These are phyloP conservation scores for Chaetorhynchus papuensis DNA, from an alignment of 2,113 vertebrate genomes.

Conservation along the genomic window DNA sequence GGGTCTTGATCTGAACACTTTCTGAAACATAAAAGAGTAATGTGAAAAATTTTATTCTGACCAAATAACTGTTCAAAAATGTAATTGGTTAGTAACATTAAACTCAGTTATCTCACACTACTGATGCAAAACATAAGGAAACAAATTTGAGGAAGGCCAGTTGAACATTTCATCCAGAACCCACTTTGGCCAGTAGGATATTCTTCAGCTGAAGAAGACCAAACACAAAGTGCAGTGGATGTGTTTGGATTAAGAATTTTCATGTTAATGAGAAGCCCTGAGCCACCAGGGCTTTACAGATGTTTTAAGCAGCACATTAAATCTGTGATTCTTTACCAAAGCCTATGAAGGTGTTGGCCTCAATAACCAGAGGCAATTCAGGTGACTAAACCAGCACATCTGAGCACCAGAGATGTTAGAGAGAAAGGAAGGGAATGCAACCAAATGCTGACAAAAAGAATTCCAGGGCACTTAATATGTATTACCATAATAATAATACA, in stretches of 20 bases:
- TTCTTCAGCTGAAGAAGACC: background rate
- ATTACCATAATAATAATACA: background rate
- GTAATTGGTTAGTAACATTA: background rate
- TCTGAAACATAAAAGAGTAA: background rate
- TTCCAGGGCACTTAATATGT: background rate
- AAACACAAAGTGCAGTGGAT: background rate
- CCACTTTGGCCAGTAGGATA: background rate
- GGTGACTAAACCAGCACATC: background rate
- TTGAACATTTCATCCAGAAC: background rate
- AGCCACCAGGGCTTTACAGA: background rate
- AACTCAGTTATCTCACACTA: background rate
- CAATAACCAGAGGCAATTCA: background rate
- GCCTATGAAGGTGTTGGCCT: background rate
- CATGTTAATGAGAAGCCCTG: background rate
- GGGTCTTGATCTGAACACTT: background rate
- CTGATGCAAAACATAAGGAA: background rate
- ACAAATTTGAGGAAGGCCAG: background rate
- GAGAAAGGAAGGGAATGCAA: background rate
- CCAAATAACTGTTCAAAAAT: background rate
- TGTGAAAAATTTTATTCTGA: background rate
- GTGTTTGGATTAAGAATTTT: background rate
- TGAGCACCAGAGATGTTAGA: background rate
- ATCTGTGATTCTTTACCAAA: background rate
- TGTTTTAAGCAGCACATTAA: background rate
- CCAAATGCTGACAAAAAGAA: background rate